These are phyloP conservation scores for Darevskia mixta DNA, from an alignment of 2,797 vertebrate genomes.

Conservation along the genomic window DNA sequence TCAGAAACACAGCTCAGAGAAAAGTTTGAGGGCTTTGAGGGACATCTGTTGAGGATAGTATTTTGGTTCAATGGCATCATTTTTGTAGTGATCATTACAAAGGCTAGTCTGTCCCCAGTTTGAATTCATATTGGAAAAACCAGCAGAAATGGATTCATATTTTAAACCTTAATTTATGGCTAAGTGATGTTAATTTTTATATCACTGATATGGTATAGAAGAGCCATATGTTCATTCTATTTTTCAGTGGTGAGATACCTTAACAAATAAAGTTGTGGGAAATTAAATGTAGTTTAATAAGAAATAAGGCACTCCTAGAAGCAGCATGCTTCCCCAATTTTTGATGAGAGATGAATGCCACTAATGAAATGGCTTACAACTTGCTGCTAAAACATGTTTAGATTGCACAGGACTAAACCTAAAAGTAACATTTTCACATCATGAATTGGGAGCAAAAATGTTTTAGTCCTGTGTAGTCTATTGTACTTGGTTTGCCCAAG, in stretches of 20 bases:
- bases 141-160: neutral
- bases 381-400: neutral
- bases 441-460: no score
- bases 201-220: neutral
- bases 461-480: neutral
- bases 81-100: neutral
- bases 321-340: neutral
- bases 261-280: neutral
- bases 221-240: neutral
- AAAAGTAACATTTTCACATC: no score
- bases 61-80: neutral
- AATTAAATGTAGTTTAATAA: slow-evolving; percentile 6
- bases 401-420: no score
- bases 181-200: neutral
- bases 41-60: neutral
- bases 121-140: neutral
- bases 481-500: neutral
- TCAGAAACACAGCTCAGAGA: slow-evolving; percentile 7
- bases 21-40: slow-evolving; percentile 5
- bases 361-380: neutral
- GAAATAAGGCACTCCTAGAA: slow-evolving; percentile 18
- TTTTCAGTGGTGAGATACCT: neutral
- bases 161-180: neutral
- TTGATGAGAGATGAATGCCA: neutral
- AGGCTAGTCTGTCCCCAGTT: neutral